Base-by-base conservation (phyloP, 2,113 vertebrate species). In the Ariopsis seemanni region DNA sequence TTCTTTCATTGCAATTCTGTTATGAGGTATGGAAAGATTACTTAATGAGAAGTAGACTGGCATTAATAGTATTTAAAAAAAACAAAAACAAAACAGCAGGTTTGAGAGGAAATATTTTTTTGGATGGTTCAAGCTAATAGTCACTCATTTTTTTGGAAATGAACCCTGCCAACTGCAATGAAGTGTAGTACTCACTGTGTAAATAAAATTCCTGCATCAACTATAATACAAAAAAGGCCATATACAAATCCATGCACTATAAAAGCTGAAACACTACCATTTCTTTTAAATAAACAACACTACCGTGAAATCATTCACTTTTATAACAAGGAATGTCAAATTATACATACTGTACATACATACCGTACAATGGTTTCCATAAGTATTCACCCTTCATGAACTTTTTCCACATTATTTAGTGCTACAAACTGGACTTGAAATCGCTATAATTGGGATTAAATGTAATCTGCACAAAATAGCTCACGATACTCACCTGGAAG, bases 101-200 rank as follows among this genome's bases (percentile, higher is more conserved):
- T 42, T 67, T 69, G 80, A 86, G 57, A 18, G 48, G 72, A 78
- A 89, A 62, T 82, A 48, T 84, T 84, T 20, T 58, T 65, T 12
- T 42, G 42, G 42, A 42, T 42, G 42, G 42, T 42, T 42, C 42
- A 42, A 42, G 42, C 42, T 42, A 42, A 42, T 42, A 42, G 42
- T 42, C 42, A 42, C 42, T 42, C 42, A 42, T 42, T 42, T 42
- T 42, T 42, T 42, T 42, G 55, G 55, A 86, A 79, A 86, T 86
- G 85, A 83, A 79, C 71, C 48, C 80, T 65, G 60, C 50, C 80
- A 55, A 79, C 71, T 60, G 88, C 72, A 86, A 79, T 79, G 67
- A 69, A 69, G 82, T n/a, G 48, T 53, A 53, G 63, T 34, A 11
- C 42, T 57, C 71, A 34, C 48, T n/a, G 6, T 0, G 11, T 12